Conservation (phyloP, 2,888 invertebrate species). For the Tigriopus californicus region DNA sequence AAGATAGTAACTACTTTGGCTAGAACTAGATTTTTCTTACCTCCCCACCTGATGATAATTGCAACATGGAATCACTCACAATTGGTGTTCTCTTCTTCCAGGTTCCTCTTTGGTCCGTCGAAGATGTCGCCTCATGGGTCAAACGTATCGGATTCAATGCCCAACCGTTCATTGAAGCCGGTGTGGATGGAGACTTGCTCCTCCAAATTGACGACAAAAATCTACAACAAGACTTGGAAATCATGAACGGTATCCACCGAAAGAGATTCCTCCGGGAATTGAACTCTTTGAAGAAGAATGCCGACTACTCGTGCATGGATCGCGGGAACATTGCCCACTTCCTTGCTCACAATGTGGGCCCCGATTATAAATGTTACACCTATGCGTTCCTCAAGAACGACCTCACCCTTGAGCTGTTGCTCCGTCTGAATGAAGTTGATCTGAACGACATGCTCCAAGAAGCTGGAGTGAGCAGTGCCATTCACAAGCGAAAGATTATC, state of each 20-base stretch:
- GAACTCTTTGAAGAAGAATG: constrained; percentile 79
- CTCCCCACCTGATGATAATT: not conserved
- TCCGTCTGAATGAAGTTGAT: not conserved
- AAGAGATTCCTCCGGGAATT: constrained; percentile 82
- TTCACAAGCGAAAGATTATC: not conserved
- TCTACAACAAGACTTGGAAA: constrained; percentile 73
- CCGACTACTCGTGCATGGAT: constrained; percentile 79
- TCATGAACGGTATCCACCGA: constrained; percentile 77
- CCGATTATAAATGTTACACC: constrained; percentile 84
- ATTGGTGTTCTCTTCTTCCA: constrained; percentile 32
- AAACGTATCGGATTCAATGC: constrained; percentile 77
- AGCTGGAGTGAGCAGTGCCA: not conserved
- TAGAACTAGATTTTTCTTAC: too few species aligned
- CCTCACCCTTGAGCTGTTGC: not conserved
- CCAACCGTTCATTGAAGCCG: constrained; percentile 62
- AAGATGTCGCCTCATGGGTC: constrained; percentile 94
- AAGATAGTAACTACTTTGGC: too few species aligned
- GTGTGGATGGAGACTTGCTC: constrained; percentile 89
- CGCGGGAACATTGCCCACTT: constrained; percentile 67
- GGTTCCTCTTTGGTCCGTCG: constrained; percentile 89
- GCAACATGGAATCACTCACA: not conserved
- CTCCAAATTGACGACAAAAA: constrained; percentile 79
- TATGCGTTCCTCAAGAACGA: constrained; percentile 76
- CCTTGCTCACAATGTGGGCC: constrained; percentile 51
- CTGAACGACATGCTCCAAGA: constrained; percentile 5